Conservation (phyloP, 1,140 invertebrate species). For the Calycopis cecrops region DNA sequence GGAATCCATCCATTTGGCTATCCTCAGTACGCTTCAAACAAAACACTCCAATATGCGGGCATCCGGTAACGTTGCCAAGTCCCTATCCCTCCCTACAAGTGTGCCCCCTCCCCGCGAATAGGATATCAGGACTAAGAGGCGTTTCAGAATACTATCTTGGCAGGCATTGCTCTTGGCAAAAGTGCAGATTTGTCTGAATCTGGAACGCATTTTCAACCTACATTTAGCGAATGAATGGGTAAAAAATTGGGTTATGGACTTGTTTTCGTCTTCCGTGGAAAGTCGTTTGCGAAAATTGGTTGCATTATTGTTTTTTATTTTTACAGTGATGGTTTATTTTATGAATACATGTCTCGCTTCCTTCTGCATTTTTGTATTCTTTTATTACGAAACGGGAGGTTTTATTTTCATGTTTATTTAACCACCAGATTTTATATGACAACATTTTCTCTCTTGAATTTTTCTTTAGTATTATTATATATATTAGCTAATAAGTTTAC, state of each 20-base stretch:
- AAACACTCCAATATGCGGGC: conserved; percentile 40
- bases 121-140: conserved; percentile 35
- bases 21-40: conserved; percentile 13
- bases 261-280: conserved; percentile 28
- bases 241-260: conserved; percentile 49
- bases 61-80: conserved; percentile 49
- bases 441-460: too few species aligned
- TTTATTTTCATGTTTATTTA: neutral
- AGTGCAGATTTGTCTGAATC: conserved; percentile 35
- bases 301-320: conserved; percentile 25
- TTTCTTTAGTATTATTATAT: too few species aligned
- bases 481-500: too few species aligned
- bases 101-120: conserved; percentile 13
- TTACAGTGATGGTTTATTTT: neutral
- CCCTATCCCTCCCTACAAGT: conserved; percentile 19
- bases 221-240: conserved; percentile 34
- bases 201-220: conserved; percentile 36
- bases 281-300: conserved; percentile 33
- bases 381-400: neutral
- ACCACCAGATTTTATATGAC: too few species aligned
- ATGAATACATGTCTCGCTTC: conserved; percentile 3
- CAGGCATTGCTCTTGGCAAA: conserved; percentile 25
- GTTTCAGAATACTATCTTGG: conserved; percentile 47
- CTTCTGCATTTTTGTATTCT: conserved; percentile 1
- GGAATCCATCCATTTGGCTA: conserved; percentile 12